phyloP scores from a whole-genome alignment of 2,113 vertebrate species.

The Paralichthys olivaceus region DNA sequence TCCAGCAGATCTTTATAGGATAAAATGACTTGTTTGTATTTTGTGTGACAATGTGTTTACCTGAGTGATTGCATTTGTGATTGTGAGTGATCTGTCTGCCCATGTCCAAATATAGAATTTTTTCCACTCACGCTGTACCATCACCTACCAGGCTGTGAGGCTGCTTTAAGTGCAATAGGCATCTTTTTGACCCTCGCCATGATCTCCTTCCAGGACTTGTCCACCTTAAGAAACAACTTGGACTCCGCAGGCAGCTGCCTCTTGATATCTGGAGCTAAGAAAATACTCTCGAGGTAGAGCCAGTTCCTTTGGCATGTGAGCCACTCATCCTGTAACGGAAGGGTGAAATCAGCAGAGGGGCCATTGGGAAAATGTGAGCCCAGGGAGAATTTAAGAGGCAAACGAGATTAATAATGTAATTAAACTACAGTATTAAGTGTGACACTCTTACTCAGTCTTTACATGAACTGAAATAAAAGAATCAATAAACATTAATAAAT shows the following conservation, averaged over 20 bases:
- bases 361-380: background rate
- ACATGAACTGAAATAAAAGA: background rate
- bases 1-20: conserved; percentile 84
- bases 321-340: conserved; percentile 84
- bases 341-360: background rate
- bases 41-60: background rate
- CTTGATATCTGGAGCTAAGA: conserved; percentile 87
- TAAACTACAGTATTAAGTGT: background rate
- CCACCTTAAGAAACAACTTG: conserved; percentile 89
- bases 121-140: background rate
- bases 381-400: background rate
- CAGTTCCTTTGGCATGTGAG: conserved; percentile 87
- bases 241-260: conserved; percentile 87
- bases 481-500: background rate
- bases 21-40: background rate
- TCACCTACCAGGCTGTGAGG: conserved; percentile 82
- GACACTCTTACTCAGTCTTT: background rate
- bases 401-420: background rate
- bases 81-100: background rate
- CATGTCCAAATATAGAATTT: too few species aligned
- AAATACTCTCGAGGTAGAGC: conserved; percentile 89
- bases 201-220: conserved; percentile 89
- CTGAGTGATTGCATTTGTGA: background rate
- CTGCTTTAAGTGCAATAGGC: conserved; percentile 83
- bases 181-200: conserved; percentile 85